These are phyloP conservation scores for Neodontobutis hainanensis DNA, from an alignment of 2,113 vertebrate species.

Conservation along the genomic window DNA sequence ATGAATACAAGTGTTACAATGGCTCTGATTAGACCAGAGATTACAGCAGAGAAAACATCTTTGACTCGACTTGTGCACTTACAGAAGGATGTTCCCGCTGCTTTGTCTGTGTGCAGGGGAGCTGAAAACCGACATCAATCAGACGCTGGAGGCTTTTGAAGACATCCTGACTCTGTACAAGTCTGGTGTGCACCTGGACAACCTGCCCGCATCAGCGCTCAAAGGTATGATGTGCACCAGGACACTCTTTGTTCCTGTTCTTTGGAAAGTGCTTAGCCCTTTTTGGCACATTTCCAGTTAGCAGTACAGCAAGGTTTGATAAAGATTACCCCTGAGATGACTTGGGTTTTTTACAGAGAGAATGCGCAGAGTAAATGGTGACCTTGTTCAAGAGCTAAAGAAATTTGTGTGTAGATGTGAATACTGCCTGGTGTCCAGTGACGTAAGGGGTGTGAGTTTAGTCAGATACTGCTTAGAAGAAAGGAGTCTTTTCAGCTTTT, in stretches of 20 bases:
- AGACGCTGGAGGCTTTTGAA: conserved; percentile 86
- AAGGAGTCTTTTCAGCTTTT: no score
- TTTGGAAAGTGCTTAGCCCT: conserved; percentile 9
- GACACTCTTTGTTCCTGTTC: conserved; percentile 8
- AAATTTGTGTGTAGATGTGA: no score
- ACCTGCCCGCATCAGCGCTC: conserved; percentile 74
- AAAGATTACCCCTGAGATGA: no score
- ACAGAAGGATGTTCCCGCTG: conserved; percentile 14
- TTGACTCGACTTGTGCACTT: no score
- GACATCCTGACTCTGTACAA: conserved; percentile 86
- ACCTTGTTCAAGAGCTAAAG: no score
- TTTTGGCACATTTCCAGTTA: conserved; percentile 1
- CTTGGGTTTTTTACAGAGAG: no score
- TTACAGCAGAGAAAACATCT: background rate
- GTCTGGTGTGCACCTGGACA: conserved; percentile 86
- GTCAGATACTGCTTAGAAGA: no score
- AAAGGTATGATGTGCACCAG: conserved; percentile 76
- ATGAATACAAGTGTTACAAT: conserved; percentile 31
- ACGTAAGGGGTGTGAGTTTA: no score
- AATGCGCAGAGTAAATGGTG: no score
- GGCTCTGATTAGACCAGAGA: background rate
- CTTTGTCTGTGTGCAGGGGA: conserved; percentile 77
- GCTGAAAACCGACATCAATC: conserved; percentile 83
- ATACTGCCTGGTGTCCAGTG: no score
- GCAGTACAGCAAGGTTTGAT: background rate